A percentile compares a stretch with the other conserved stretches of the same genome.
Conservation (phyloP, 2,113 vertebrate species). For the Columbina picui region DNA sequence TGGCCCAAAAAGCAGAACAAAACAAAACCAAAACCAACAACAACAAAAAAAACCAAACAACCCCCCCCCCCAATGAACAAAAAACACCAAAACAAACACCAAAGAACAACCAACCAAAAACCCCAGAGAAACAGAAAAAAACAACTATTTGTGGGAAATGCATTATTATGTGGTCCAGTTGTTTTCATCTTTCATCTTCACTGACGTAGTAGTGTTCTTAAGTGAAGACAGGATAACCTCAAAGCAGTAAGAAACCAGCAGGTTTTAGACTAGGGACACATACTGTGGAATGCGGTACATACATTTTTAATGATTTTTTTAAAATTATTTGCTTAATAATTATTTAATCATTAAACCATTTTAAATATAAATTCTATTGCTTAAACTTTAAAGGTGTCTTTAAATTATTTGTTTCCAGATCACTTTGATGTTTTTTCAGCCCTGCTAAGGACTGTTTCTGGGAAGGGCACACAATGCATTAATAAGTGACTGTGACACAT, state of each 20-base stretch:
- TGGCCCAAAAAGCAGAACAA: neutral
- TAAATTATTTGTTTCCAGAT: neutral
- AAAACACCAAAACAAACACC: too few relatives aligned
- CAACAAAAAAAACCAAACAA: neutral
- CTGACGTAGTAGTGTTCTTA: neutral
- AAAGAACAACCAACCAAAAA: neutral
- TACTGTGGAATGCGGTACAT: neutral
- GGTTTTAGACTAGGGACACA: neutral
- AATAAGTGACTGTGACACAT: neutral
- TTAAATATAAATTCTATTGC: neutral
- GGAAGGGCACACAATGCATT: neutral
- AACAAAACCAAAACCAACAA: neutral
- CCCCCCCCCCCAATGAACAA: neutral
- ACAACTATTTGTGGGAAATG: neutral
- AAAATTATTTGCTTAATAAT: neutral
- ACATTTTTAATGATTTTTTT: neutral
- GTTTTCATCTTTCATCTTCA: neutral
- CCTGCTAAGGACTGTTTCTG: neutral
- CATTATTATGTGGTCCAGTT: neutral
- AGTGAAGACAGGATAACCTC: neutral
- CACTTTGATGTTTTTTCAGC: neutral
- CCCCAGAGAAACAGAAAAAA: accelerated
- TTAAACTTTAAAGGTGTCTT: neutral
- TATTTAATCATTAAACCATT: neutral
- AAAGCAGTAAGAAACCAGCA: neutral